Evolutionary conservation across 1,140 invertebrate genomes (phyloP), one percentile per base, ranked within the genome.

Genomic region (Drosophila dunni): DNA sequence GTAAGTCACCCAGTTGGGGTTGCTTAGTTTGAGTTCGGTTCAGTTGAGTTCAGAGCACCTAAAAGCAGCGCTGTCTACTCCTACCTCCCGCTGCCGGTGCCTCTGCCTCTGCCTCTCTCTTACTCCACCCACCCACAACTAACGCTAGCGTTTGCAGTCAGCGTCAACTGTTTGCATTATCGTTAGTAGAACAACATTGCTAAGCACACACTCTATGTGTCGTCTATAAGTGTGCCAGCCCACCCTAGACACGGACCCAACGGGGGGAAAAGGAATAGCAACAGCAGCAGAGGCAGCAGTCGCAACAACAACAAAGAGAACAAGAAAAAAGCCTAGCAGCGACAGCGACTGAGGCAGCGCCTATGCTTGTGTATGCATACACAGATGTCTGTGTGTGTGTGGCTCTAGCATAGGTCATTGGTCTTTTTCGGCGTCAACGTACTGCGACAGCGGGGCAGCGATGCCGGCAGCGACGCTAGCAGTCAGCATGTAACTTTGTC

Each of bases 341-440:
- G 64, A 51, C 74, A 53, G 65, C 58, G 73, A 40, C 60, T 69
- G 45, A 61, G 46, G 56, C 78, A 68, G 68, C 66, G 71, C 65
- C 80, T 63, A 71, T 69, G 67, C 46, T 6, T 51, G 11, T 36
- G 3, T 70, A 40, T 48, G 9, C 53, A 4, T 53, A 24, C 42
- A 24, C 24, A 29, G 24, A 29, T 57, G 36, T 50, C 5, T 71
- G 13, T 65, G 54, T 72, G 56, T 73, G 70, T 67, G 40, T 67
- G 48, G 64, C 71, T 71, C 75, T 71, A 80, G 78, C 90, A 91
- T 91, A 91, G 90, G 90, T 91, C 90, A 91, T 91, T 91, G 90
- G 90, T 91, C 90, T 91, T 91, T 91, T 91, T 91, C 90, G 90
- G 90, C 90, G 90, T 91, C 90, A 91, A 91, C 90, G 90, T 91